These are phyloP conservation scores for Corythoichthys intestinalis DNA, from an alignment of 2,113 vertebrate species.

Conservation along the genomic window DNA sequence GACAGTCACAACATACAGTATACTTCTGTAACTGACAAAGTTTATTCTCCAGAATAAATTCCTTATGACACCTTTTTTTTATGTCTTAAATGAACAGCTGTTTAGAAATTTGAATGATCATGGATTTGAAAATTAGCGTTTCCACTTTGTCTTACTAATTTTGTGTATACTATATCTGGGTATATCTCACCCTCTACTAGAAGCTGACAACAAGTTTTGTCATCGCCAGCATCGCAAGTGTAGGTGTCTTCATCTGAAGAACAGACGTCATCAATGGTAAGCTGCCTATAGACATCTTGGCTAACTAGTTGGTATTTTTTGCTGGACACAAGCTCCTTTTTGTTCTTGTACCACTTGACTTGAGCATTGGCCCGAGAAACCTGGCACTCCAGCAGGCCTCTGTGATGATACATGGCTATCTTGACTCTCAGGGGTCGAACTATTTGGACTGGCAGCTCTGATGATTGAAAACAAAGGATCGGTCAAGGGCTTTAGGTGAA, in stretches of 20 bases:
- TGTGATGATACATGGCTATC: conserved; percentile 87
- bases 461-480: neutral
- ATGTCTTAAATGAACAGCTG: neutral
- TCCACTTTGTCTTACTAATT: neutral
- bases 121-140: neutral
- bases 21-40: conserved; percentile 5
- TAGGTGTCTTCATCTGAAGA: conserved; percentile 88
- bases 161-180: neutral
- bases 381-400: conserved; percentile 89
- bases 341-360: conserved; percentile 86
- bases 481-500: neutral
- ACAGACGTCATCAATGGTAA: conserved; percentile 80
- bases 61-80: neutral
- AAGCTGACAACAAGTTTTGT: conserved; percentile 86
- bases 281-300: conserved; percentile 85
- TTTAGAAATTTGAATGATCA: neutral
- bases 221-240: conserved; percentile 86
- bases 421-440: conserved; percentile 86
- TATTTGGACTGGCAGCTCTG: conserved; percentile 88
- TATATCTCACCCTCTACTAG: conserved; percentile 85
- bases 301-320: conserved; percentile 83
- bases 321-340: conserved; percentile 66
- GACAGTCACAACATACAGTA: conserved; percentile 39
- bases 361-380: conserved; percentile 83
- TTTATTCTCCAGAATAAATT: neutral